Evolutionary conservation across 23 tunicate genomes (phyloP), one percentile per base, ranked within the genome.

Genomic region (Ascidia mentula): DNA sequence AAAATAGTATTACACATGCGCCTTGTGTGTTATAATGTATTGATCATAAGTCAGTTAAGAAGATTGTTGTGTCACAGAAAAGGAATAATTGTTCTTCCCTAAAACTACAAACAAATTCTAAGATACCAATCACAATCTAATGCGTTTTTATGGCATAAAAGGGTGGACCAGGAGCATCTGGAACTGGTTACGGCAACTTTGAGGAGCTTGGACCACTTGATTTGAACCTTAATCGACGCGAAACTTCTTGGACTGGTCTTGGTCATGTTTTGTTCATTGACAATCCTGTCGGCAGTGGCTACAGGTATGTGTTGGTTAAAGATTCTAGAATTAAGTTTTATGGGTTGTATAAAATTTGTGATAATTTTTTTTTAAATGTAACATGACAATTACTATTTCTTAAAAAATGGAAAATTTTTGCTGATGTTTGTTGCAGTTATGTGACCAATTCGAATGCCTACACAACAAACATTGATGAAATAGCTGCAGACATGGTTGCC

Each of bases 131-230:
- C n/a, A n/a, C n/a, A n/a, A n/a, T n/a, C n/a, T n/a, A n/a, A n/a
- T n/a, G n/a, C n/a, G n/a, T n/a, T 6, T 4, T 77, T 31, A 28
- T 32, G 8, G 45, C 4, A 33, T 28, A 32, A n/a, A 46, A 92
- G 97, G 97, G 97, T 53, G 97, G 97, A 5, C 97, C 97, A 4
- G 97, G 97, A 59, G 97, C 89, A 72, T 81, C 97, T 34, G 91
- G 94, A 40, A 81, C 84, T n/a, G 97, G 97, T 0, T 92, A 92
- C 59, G 97, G 97, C 35, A 82, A 84, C 69, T 92, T 92, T 79
- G 97, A 92, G 75, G 97, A 92, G 77, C 73, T 90, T 33, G 97
- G 97, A n/a, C 97, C 97, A 13, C 82, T 92, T 22, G 97, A 92
- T 79, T 28, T 92, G 15, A 75, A 92, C 38, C 32, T 87, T 31